Evolutionary conservation across 2,113 vertebrate species (phyloP), one percentile per base, ranked within the genome.

Genomic region (Gracilinanus agilis): DNA sequence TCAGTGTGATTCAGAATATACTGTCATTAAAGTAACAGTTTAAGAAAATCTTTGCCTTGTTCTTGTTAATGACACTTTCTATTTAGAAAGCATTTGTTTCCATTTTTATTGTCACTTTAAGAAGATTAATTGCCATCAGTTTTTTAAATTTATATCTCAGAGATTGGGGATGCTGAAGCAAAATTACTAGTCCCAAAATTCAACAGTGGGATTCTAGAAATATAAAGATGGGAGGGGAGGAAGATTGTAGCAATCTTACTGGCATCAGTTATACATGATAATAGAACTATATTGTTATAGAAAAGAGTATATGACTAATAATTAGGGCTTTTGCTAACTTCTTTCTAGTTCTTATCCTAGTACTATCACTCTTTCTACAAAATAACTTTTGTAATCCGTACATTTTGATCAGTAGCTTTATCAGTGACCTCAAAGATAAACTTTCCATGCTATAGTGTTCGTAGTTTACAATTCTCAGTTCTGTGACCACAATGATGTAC

Each of bases 1-100:
- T 93, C 44, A 53, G 54, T 95, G 56, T 95, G 90, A 95, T 91
- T 88, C 90, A 94, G 90, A 92, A 89, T 92, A 83, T 58, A 0
- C 88, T 92, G 90, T 49, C 83, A 90, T 90, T 90, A 93, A 12
- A 19, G 54, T 94, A 67, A 88, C 96, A 91, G 21, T 54, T 89
- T 49, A 27, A 88, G 10, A 67, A 40, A n/a, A 6, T 91, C 67
- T 53, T 54, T 34, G 27, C 12, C 49, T 92, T 95, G 7, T 11
- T 90, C 55, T 90, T 90, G 24, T 54, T 23, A 49, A 7, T 54
- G 54, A 90, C 55, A 11, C 55, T 53, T 44, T n/a, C 54, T 55
- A 23, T 75, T 61, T 58, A 34, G 91, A 25, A 91, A 95, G 25
- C 75, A 55, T 92, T 56, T 94, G 94, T 56, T 91, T 90, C 90